These are phyloP conservation scores for Microtus montanus DNA, from an alignment of 2,113 vertebrate species.

Conservation along the genomic window DNA sequence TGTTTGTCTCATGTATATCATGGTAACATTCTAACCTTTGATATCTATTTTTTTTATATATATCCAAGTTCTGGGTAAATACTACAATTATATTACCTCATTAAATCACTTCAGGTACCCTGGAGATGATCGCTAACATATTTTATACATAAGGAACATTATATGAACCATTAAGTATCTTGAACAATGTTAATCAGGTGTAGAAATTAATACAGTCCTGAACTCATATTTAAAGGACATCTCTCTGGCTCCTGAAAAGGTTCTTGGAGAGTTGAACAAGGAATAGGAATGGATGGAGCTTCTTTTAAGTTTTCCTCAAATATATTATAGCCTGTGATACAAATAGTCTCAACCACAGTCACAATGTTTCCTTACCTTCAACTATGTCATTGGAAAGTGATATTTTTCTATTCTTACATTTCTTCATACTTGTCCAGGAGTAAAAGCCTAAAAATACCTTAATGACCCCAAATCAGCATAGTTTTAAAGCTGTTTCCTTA, in stretches of 20 bases:
- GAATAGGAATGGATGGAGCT: background rate
- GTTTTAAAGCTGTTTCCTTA: constrained; percentile 11
- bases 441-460: constrained; percentile 16
- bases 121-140: background rate
- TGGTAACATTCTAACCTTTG: background rate
- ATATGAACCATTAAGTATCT: background rate
- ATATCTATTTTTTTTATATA: background rate
- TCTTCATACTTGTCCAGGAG: background rate
- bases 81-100: background rate
- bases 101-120: background rate
- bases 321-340: background rate
- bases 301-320: background rate
- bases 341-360: background rate
- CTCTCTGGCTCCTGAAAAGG: background rate
- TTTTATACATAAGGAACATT: background rate
- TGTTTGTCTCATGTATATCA: background rate
- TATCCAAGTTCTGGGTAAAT: background rate
- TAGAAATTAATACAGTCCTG: background rate
- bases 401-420: background rate
- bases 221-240: background rate
- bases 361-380: background rate
- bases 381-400: background rate
- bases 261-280: background rate
- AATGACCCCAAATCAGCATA: background rate
- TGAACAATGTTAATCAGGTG: background rate